These are phyloP conservation scores for Umimayanthus kanabou DNA, from an alignment of 92 coral and sea anemone genomes.

Conservation along the genomic window DNA sequence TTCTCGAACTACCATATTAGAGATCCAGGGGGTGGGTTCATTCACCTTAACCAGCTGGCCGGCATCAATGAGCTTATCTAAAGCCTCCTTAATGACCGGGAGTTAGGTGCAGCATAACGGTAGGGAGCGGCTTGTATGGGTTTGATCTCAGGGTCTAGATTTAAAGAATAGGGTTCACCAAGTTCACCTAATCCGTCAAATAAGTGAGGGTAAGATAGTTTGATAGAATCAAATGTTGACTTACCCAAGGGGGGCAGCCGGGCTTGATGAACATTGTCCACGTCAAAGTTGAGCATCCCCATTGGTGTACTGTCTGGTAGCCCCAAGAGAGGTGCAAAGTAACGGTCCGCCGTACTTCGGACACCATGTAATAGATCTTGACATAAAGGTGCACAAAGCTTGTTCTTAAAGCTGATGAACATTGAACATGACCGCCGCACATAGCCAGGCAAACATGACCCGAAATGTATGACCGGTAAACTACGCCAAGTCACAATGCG, in stretches of 20 bases:
- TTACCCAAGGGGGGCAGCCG: slow-evolving; percentile 53
- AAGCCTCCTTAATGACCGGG: slow-evolving; percentile 58
- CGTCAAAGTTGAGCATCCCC: slow-evolving; percentile 52
- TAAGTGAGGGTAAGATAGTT: slow-evolving; percentile 40
- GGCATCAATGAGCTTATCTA: slow-evolving; percentile 47
- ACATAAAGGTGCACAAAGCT: too few species aligned
- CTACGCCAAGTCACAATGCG: too few species aligned
- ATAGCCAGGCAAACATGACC: too few species aligned
- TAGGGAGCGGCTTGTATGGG: slow-evolving; percentile 67
- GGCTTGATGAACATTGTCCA: slow-evolving; percentile 50
- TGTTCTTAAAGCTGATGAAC: too few species aligned
- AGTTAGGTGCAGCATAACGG: slow-evolving; percentile 65
- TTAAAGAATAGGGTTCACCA: slow-evolving; percentile 47
- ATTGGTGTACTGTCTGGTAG: slow-evolving; percentile 56
- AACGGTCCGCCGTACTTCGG: too few species aligned
- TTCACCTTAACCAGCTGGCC: slow-evolving; percentile 55
- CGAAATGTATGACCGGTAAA: too few species aligned
- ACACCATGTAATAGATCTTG: too few species aligned
- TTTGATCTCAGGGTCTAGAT: slow-evolving; percentile 55
- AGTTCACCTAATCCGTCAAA: slow-evolving; percentile 64
- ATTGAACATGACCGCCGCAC: too few species aligned
- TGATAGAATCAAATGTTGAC: slow-evolving; percentile 53
- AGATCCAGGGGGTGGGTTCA: slow-evolving; percentile 67
- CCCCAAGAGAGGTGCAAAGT: slow-evolving; percentile 57
- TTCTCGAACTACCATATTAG: slow-evolving; percentile 53